Conservation (phyloP, 2,888 invertebrate species). For the Volucella inanis region DNA sequence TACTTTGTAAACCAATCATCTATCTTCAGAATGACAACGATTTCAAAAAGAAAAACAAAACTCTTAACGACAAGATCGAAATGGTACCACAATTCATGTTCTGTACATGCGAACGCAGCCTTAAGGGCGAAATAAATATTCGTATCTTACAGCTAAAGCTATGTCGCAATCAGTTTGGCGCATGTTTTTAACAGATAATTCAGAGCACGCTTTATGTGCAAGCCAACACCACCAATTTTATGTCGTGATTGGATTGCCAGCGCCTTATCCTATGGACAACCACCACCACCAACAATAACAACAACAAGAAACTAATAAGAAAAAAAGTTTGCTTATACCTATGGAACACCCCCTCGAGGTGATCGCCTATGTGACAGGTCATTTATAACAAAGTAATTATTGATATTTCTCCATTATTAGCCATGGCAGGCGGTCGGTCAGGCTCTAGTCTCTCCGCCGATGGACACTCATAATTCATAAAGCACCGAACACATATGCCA, state of each 20-base stretch:
- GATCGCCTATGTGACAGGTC: constrained; percentile 72
- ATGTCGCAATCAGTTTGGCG: constrained; percentile 72
- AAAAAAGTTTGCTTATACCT: constrained; percentile 21
- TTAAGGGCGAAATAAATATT: constrained; percentile 64
- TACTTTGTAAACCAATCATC: constrained; percentile 30
- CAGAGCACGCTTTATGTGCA: constrained; percentile 66
- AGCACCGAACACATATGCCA: constrained; percentile 71
- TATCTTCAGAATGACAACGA: constrained; percentile 21
- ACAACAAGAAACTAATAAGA: background rate
- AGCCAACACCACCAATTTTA: constrained; percentile 65
- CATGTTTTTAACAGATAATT: constrained; percentile 74
- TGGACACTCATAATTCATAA: constrained; percentile 65
- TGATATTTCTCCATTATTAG: constrained; percentile 74
- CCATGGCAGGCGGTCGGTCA: constrained; percentile 62
- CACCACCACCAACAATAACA: background rate
- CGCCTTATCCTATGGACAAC: constrained; percentile 41
- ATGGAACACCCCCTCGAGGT: constrained; percentile 47
- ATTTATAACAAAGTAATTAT: constrained; percentile 75
- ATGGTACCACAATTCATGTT: constrained; percentile 60
- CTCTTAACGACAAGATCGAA: background rate
- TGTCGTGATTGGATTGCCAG: constrained; percentile 62
- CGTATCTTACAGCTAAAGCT: constrained; percentile 48
- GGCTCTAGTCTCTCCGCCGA: constrained; percentile 34
- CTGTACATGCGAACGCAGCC: constrained; percentile 50
- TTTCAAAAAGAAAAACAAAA: constrained; percentile 9